phyloP scores from a whole-genome alignment of 2,888 invertebrate species.

The Parascotia fuliginaria region DNA sequence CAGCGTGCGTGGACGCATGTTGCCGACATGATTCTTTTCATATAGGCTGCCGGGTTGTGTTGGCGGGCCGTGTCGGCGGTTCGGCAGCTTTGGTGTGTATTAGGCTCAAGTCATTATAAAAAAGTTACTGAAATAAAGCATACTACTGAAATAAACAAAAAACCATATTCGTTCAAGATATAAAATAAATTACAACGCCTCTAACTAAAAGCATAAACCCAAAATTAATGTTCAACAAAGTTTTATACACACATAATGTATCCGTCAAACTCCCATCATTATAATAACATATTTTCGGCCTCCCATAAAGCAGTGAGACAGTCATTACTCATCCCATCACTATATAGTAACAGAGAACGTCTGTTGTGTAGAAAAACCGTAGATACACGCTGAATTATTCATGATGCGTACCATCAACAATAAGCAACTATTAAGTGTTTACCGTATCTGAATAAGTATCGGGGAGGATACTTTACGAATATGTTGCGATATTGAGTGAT shows the following conservation, averaged over 20 bases:
- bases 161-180: too few species aligned
- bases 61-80: too few species aligned
- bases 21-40: too few species aligned
- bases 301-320: conserved; percentile 7
- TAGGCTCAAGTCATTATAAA: too few species aligned
- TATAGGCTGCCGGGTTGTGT: too few species aligned
- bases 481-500: too few species aligned
- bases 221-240: background rate
- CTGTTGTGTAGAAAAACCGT: conserved; percentile 44
- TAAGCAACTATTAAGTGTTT: conserved; percentile 46
- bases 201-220: background rate
- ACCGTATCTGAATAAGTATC: conserved; percentile 37
- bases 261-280: background rate
- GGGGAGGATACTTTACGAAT: conserved; percentile 11
- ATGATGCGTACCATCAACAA: conserved; percentile 41
- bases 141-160: too few species aligned
- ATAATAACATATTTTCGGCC: background rate
- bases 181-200: too few species aligned
- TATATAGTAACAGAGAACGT: conserved; percentile 35
- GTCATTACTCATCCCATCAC: conserved; percentile 35
- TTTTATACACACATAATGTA: background rate
- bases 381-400: conserved; percentile 42
- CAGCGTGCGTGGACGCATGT: too few species aligned
- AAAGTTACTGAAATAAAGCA: too few species aligned
- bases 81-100: too few species aligned